Evolutionary conservation across 1,140 invertebrate species (phyloP).

Genomic region (Musca vetustissima): DNA sequence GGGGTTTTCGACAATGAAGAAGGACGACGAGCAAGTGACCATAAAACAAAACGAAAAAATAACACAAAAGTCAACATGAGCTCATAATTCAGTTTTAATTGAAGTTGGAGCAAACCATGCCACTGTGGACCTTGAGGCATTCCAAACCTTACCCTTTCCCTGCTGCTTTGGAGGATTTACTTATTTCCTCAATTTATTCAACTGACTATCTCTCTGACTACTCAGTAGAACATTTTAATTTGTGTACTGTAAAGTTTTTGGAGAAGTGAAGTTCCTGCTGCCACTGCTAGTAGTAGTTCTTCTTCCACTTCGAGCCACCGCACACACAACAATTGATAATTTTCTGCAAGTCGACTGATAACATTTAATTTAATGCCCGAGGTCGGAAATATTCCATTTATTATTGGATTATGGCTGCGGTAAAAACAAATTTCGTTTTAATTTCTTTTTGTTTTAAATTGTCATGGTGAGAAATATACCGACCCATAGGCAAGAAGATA

Average conservation of each 20-base stretch:
- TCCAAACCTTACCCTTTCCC: too few relatives aligned
- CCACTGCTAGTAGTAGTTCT: neutral
- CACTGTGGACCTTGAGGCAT: too few relatives aligned
- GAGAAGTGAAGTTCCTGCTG: neutral
- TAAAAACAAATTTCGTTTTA: constrained; percentile 26
- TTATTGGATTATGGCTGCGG: constrained; percentile 56
- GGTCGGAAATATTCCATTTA: constrained; percentile 57
- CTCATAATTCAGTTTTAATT: constrained; percentile 23
- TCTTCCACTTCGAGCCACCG: neutral
- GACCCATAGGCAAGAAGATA: too few relatives aligned
- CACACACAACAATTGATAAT: constrained; percentile 43
- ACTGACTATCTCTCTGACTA: too few relatives aligned
- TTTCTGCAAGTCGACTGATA: constrained; percentile 55
- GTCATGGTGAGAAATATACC: neutral
- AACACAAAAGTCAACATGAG: constrained; percentile 23
- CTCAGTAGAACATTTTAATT: too few relatives aligned
- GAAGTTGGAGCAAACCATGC: neutral
- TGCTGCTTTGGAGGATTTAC: too few relatives aligned
- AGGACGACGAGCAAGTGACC: too few relatives aligned
- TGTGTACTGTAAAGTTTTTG: too few relatives aligned
- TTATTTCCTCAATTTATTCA: too few relatives aligned
- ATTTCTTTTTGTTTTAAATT: neutral
- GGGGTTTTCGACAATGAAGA: neutral
- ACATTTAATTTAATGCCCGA: constrained; percentile 58
- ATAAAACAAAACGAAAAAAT: neutral